A percentile compares a stretch with the other conserved stretches of the same genome.
Conservation (phyloP, 2,797 vertebrate genomes). For the Limnodromus scolopaceus region DNA sequence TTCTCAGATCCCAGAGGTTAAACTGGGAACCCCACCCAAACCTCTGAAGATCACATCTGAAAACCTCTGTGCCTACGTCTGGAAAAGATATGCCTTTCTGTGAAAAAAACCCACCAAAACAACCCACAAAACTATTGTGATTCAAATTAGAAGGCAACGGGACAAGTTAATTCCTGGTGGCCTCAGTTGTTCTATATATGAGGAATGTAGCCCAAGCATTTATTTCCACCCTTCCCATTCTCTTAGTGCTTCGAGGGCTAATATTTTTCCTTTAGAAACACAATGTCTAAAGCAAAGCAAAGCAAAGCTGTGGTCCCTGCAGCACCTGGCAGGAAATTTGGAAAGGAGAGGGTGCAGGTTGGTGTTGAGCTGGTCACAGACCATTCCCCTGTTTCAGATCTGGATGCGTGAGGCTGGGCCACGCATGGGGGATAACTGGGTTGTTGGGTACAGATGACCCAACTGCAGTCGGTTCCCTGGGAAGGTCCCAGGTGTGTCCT, state of each 20-base stretch:
- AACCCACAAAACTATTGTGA: not conserved
- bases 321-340: not conserved
- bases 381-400: not conserved
- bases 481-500: not conserved
- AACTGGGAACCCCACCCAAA: not conserved
- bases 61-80: not conserved
- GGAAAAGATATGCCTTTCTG: not conserved
- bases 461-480: not conserved
- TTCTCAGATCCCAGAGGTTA: not conserved
- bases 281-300: not conserved
- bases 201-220: not conserved
- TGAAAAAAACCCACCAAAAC: not conserved
- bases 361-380: not conserved
- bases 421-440: accelerated
- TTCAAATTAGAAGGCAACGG: not conserved
- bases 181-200: not conserved
- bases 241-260: not conserved
- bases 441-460: not conserved
- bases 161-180: not conserved
- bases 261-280: not conserved
- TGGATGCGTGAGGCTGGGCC: not conserved
- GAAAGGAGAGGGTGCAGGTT: not conserved
- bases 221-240: not conserved
- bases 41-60: not conserved
- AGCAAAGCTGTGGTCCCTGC: not conserved